These are phyloP conservation scores for Acanthosepion pharaonis DNA, from an alignment of 2,888 invertebrate species.

Conservation along the genomic window DNA sequence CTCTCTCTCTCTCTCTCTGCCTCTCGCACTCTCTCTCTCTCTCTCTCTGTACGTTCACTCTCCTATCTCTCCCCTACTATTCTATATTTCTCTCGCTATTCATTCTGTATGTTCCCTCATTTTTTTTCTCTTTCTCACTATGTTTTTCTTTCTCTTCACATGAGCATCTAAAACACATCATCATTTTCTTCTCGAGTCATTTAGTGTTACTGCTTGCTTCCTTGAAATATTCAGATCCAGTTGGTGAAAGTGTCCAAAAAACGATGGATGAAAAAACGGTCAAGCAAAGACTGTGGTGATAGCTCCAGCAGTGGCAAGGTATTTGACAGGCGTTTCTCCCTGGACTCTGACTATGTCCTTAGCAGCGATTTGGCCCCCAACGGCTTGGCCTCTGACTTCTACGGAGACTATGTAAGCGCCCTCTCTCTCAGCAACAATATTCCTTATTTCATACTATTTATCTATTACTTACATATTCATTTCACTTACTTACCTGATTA, in stretches of 20 bases:
- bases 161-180: not conserved
- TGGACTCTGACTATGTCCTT: conserved; percentile 38
- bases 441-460: conserved; percentile 34
- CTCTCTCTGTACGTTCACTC: not conserved
- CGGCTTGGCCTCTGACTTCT: not conserved
- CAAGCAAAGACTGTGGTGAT: conserved; percentile 43
- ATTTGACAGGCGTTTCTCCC: conserved; percentile 25
- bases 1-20: too few relatives aligned
- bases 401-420: conserved; percentile 41
- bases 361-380: not conserved
- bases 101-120: not conserved
- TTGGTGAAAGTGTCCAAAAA: conserved; percentile 44
- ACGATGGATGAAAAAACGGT: conserved; percentile 39
- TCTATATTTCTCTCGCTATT: not conserved
- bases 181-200: not conserved
- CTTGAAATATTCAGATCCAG: conserved; percentile 41
- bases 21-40: too few relatives aligned
- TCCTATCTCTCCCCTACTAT: not conserved
- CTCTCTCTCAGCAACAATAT: conserved; percentile 38
- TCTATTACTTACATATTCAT: conserved; percentile 34
- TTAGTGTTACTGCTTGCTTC: not conserved
- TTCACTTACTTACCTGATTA: not conserved
- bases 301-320: conserved; percentile 36
- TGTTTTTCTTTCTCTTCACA: not conserved
- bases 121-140: conserved; percentile 35